Evolutionary conservation across 2,797 vertebrate genomes (phyloP), one percentile per base, ranked within the genome.

Genomic region (Micropoecilia bifurca): DNA sequence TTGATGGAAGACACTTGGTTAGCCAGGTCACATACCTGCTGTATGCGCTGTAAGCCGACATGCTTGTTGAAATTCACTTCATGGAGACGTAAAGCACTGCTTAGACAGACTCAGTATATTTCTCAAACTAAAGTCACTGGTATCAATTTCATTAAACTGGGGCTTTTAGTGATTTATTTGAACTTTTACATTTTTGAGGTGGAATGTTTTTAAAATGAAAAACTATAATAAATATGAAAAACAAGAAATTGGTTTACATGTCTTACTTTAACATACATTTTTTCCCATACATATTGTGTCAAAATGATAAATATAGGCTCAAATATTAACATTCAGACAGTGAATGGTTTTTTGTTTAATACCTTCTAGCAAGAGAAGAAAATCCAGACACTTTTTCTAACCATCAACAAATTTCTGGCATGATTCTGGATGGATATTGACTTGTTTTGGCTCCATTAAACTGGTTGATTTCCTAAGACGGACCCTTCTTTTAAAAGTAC

Each of bases 21-120:
- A 78, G 83, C 73, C 68, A 46, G 20, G 75, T 75, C 74, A 46
- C 41, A 53, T 50, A 63, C 63, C 75, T 69, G 61, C 57, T 81
- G 76, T 79, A 69, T 50, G 39, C 13, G 25, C 28, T 77, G 83
- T 81, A 61, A 80, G 75, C 83, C 41, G 57, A 83, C 76, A 78
- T 55, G 43, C 61, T 47, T 74, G 48, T 68, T 86, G 72, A 71
- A 79, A 84, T 86, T 87, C 78, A 66, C 57, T 57, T 74, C 68
- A 68, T 83, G 76, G 85, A 77, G 85, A 89, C 86, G 85, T 88
- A 78, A 76, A 80, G 84, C 84, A 80, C 83, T 76, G 80, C 78
- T 82, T 85, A 85, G 90, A 83, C 78, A 83, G 5, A 20, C 47
- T 25, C 33, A 13, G 50, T 36, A 39, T 25, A 16, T 2, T 3